phyloP scores from a whole-genome alignment of 2,797 vertebrate genomes.

The Pseudocheirus occidentalis region DNA sequence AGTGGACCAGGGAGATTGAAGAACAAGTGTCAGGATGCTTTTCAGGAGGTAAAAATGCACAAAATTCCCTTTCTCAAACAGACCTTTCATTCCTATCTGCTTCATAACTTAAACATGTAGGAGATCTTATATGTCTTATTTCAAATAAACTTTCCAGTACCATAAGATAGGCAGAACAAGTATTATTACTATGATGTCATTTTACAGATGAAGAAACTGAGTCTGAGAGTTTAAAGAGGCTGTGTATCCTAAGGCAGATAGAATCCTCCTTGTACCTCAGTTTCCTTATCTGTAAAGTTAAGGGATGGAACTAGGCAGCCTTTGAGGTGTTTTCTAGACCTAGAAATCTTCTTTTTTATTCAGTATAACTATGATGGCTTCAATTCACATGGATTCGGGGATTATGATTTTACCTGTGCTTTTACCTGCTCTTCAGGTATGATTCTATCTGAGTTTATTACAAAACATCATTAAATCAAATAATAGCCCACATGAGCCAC shows the following conservation, averaged over 20 bases:
- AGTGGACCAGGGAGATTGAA: not conserved
- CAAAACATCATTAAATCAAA: constrained; percentile 28
- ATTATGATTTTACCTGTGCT: not conserved
- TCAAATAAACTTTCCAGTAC: not conserved
- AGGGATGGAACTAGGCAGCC: not conserved
- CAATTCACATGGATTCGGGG: not conserved
- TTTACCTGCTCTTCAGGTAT: constrained; percentile 12
- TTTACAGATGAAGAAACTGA: not conserved
- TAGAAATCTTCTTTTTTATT: not conserved
- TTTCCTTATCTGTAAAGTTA: not conserved
- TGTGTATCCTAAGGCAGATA: not conserved
- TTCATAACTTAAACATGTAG: not conserved
- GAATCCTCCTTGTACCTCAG: not conserved
- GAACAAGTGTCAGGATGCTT: not conserved
- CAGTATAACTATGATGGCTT: constrained; percentile 39
- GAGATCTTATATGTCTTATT: not conserved
- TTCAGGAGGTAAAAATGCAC: not conserved
- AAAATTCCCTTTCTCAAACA: not conserved
- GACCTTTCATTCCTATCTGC: not conserved
- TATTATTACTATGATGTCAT: not conserved
- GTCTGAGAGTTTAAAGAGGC: not conserved
- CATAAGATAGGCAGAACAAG: not conserved
- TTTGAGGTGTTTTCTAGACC: not conserved
- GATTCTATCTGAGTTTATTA: constrained; percentile 46
- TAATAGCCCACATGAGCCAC: not conserved